Conservation (phyloP, 2,797 vertebrate species). For the Choloepus didactylus region DNA sequence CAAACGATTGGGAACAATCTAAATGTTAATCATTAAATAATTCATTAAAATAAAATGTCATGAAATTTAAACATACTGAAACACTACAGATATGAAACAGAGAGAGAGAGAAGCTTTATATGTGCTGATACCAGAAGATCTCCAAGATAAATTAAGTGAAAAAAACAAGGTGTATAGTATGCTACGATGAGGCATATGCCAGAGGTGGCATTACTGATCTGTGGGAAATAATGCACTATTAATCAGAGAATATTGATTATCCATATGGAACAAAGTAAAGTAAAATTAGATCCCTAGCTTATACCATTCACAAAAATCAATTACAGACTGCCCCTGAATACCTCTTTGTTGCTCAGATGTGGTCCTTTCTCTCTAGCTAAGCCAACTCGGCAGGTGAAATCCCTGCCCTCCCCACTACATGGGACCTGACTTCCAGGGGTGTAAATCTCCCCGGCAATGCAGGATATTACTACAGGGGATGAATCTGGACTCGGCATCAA, state of each 20-base stretch:
- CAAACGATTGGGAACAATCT: neutral
- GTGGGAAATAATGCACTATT: neutral
- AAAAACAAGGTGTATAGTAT: neutral
- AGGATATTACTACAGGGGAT: too few relatives aligned
- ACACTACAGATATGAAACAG: too few relatives aligned
- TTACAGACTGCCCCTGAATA: too few relatives aligned
- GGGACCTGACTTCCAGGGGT: too few relatives aligned
- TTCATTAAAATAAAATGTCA: neutral
- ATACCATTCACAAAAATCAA: too few relatives aligned
- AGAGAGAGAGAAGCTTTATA: neutral
- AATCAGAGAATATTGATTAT: neutral
- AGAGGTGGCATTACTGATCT: neutral
- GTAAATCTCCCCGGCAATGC: too few relatives aligned
- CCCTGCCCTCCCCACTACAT: too few relatives aligned
- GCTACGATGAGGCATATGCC: neutral
- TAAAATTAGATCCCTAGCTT: neutral
- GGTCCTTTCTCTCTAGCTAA: too few relatives aligned
- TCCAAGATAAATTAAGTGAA: neutral
- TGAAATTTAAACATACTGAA: neutral
- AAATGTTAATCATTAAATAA: neutral
- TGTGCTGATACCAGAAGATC: neutral
- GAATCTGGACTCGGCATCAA: too few relatives aligned
- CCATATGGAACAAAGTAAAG: neutral
- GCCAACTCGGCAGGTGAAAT: too few relatives aligned
- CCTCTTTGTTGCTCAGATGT: too few relatives aligned